phyloP scores from a whole-genome alignment of 2,113 vertebrate genomes.

The Kryptolebias marmoratus region DNA sequence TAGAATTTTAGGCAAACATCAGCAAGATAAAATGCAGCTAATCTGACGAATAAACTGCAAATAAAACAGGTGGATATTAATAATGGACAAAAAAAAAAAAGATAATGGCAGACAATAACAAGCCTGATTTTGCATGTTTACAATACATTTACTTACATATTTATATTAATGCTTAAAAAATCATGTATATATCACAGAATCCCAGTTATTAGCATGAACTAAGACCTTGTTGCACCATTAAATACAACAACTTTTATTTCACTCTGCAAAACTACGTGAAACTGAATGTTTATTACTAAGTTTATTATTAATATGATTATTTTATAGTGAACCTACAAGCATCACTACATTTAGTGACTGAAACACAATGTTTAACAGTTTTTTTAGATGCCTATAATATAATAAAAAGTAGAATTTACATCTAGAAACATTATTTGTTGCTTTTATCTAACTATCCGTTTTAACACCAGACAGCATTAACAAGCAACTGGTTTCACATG shows the following conservation, averaged over 20 bases:
- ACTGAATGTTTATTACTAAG: too few relatives aligned
- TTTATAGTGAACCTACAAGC: not conserved
- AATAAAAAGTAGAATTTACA: not conserved
- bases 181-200: not conserved
- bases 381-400: not conserved
- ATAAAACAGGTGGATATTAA: not conserved
- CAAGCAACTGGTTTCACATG: too few relatives aligned
- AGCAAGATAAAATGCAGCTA: not conserved
- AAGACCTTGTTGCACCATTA: not conserved
- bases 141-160: not conserved
- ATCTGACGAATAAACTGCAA: not conserved
- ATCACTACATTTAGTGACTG: not conserved
- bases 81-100: too few relatives aligned
- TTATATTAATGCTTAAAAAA: not conserved
- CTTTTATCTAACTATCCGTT: too few relatives aligned
- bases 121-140: constrained; percentile 20
- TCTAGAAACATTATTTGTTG: not conserved
- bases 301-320: not conserved
- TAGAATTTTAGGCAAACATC: not conserved
- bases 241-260: not conserved
- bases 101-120: not conserved
- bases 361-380: not conserved
- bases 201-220: not conserved
- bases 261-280: not conserved
- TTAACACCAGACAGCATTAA: too few relatives aligned